Evolutionary conservation across 2,113 vertebrate species (phyloP), one percentile per base, ranked within the genome.

Genomic region (Corythaixoides concolor): DNA sequence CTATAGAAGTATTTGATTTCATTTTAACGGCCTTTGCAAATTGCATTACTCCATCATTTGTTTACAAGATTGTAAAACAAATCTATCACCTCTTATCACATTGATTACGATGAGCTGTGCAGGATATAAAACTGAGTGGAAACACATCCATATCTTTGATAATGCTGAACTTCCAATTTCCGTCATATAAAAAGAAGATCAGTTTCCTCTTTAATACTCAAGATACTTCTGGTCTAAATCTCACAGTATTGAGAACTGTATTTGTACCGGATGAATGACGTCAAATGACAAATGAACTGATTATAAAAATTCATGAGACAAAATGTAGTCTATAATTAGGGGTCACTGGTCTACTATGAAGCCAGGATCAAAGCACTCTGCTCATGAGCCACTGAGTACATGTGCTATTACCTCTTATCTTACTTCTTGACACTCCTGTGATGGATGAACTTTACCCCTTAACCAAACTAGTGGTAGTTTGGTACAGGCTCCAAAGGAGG

Each of bases 1-100:
- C 50, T 90, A 43, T 78, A 72, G 75, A 90, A 95, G 55, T 17
- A 78, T 83, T 59, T 94, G 66, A 90, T 95, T 97, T 80, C 12
- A 72, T 96, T 97, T 97, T 95, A 95, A 96, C 85, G 90, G 55
- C 68, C 62, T 92, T 89, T 88, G 72, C 41, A 88, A 96, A 80
- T 91, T 91, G 39, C 69, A 93, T 89, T 72, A 91, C 37, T 68
- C 53, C 22, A 80, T 88, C 28, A 50, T 67, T 90, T 43, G 28
- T 92, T 95, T 94, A 94, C 30, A 88, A 92, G 41, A 85, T 16
- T 83, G 55, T 62, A 33, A 94, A 95, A 80, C 80, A 91, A 73
- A 52, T 72, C 35, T 66, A 64, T 91, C 90, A 59, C 39, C 28
- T 82, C 62, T 83, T 89, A 93, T 47, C 78, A 69, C 23, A 93